phyloP scores from a whole-genome alignment of 2,797 vertebrate species.

The Bovichtus variegatus region DNA sequence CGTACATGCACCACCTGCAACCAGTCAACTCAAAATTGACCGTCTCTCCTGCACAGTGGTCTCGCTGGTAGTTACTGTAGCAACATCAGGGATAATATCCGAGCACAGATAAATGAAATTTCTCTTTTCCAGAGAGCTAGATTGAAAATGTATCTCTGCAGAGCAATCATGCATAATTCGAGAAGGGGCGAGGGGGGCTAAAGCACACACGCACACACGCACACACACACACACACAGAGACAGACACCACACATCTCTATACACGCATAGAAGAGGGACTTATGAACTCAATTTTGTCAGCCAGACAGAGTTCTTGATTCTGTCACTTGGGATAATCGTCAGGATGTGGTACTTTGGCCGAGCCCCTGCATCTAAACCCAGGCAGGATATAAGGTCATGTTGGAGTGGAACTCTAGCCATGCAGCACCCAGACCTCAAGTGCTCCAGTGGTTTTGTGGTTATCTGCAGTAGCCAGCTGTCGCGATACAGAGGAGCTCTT shows the following conservation, averaged over 20 bases:
- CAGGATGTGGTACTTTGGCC: slow-evolving; percentile 80
- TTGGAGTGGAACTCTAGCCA: slow-evolving; percentile 82
- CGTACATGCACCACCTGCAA: slow-evolving; percentile 41
- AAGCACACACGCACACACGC: slow-evolving; percentile 2
- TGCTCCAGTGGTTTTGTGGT: slow-evolving; percentile 84
- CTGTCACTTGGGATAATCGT: slow-evolving; percentile 82
- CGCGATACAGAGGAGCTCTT: slow-evolving; percentile 74
- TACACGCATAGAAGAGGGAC: slow-evolving; percentile 50
- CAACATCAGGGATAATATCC: slow-evolving; percentile 75
- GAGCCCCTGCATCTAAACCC: slow-evolving; percentile 73
- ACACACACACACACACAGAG: slow-evolving; percentile 18
- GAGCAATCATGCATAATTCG: slow-evolving; percentile 73
- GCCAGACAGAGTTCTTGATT: slow-evolving; percentile 80
- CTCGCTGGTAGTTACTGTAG: slow-evolving; percentile 64
- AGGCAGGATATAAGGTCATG: slow-evolving; percentile 84
- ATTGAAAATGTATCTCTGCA: slow-evolving; percentile 76
- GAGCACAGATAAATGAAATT: slow-evolving; percentile 76
- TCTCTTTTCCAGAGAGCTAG: slow-evolving; percentile 55
- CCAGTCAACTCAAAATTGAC: slow-evolving; percentile 52
- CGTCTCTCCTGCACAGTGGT: slow-evolving; percentile 49
- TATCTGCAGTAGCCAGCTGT: slow-evolving; percentile 83
- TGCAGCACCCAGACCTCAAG: slow-evolving; percentile 81
- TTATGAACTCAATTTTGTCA: slow-evolving; percentile 81
- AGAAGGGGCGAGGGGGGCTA: slow-evolving; percentile 25
- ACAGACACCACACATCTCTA: slow-evolving; percentile 36